These are phyloP conservation scores for Venusia cambrica DNA, from an alignment of 2,888 invertebrate species.

Conservation along the genomic window DNA sequence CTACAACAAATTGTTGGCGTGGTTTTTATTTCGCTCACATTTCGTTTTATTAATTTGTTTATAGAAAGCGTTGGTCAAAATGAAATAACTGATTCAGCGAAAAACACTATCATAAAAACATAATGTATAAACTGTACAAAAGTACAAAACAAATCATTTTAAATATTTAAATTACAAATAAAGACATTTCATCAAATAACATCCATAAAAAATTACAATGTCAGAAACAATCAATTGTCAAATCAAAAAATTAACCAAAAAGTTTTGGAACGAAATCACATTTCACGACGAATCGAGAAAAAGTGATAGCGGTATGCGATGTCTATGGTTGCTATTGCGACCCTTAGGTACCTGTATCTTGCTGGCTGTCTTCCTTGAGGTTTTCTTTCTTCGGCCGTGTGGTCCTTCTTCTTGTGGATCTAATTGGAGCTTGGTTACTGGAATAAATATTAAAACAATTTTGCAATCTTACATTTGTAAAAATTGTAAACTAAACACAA, in stretches of 20 bases:
- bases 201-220: slow-evolving; percentile 9
- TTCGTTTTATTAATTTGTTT: too few relatives aligned
- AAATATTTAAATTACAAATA: slow-evolving; percentile 11
- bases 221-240: slow-evolving; percentile 3
- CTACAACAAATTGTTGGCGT: too few relatives aligned
- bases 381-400: slow-evolving; percentile 58
- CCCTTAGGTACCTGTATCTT: slow-evolving; percentile 74
- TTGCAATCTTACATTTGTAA: too few relatives aligned
- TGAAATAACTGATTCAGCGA: slow-evolving; percentile 8
- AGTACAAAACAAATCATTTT: slow-evolving; percentile 14
- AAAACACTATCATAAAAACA: slow-evolving; percentile 14
- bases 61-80: background rate
- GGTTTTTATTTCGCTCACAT: too few relatives aligned
- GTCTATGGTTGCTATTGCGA: too few relatives aligned
- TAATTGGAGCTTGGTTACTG: slow-evolving; percentile 63
- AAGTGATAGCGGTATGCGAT: too few relatives aligned
- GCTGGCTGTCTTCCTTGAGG: slow-evolving; percentile 59
- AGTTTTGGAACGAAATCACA: too few relatives aligned
- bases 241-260: background rate
- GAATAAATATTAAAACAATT: too few relatives aligned
- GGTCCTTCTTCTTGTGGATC: slow-evolving; percentile 51
- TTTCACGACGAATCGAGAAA: too few relatives aligned
- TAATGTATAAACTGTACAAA: slow-evolving; percentile 25
- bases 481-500: too few relatives aligned
- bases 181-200: too few relatives aligned